Conservation (phyloP, 2,888 invertebrate genomes). For the Drosophila neotestacea region DNA sequence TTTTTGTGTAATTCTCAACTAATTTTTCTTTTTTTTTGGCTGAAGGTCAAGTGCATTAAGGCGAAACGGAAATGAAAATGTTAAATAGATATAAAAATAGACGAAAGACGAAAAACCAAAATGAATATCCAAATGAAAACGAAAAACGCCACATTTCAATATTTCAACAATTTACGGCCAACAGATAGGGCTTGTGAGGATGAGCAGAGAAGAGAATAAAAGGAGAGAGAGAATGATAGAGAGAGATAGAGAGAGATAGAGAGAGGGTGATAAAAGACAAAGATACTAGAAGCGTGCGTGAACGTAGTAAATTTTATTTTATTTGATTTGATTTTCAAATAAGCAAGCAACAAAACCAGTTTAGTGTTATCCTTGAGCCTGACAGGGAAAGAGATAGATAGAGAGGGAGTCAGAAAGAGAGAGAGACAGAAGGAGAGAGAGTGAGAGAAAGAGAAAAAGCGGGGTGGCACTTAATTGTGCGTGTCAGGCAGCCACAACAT, state of each 20-base stretch:
- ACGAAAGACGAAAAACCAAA: constrained; percentile 41
- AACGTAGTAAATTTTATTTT: constrained; percentile 72
- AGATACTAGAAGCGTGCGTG: constrained; percentile 57
- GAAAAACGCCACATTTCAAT: constrained; percentile 36
- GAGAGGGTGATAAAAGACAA: neutral
- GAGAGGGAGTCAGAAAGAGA: constrained; percentile 8
- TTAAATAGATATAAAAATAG: constrained; percentile 67
- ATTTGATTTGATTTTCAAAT: constrained; percentile 71
- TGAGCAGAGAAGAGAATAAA: neutral
- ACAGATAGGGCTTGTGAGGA: neutral
- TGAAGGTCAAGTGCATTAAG: constrained; percentile 81
- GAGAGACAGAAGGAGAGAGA: constrained; percentile 10
- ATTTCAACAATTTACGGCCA: constrained; percentile 18
- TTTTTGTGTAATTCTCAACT: constrained; percentile 4
- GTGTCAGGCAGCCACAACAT: constrained; percentile 74
- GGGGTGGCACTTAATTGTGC: constrained; percentile 74
- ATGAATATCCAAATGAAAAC: constrained; percentile 32
- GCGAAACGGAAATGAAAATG: constrained; percentile 79
- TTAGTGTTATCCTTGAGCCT: constrained; percentile 62
- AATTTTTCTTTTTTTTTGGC: constrained; percentile 24
- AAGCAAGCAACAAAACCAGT: constrained; percentile 11
- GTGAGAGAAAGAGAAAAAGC: neutral
- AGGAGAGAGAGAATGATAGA: neutral
- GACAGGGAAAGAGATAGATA: constrained; percentile 7
- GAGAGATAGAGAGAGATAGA: neutral